Conservation (phyloP, 2,797 vertebrate genomes). For the Darevskia mixta region DNA sequence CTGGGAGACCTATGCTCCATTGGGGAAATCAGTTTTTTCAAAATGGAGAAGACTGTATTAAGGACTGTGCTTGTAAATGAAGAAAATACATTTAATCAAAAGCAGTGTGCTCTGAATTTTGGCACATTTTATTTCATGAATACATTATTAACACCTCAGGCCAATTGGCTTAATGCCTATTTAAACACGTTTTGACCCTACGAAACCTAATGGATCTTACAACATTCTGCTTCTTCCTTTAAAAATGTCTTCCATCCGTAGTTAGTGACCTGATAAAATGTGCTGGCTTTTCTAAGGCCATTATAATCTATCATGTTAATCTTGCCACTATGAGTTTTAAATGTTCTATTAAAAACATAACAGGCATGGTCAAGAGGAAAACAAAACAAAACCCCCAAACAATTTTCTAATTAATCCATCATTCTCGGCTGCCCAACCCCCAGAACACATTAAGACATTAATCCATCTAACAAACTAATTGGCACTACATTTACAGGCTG, state of each 20-base stretch:
- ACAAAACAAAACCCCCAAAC: background rate
- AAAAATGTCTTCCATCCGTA: slow-evolving; percentile 17
- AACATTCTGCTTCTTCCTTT: background rate
- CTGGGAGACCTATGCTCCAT: background rate
- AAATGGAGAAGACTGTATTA: background rate
- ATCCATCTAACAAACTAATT: slow-evolving; percentile 11
- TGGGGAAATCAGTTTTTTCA: background rate
- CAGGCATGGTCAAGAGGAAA: slow-evolving; percentile 16
- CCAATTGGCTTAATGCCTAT: slow-evolving; percentile 31
- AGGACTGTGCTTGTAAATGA: background rate
- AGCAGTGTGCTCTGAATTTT: background rate
- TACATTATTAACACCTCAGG: slow-evolving; percentile 17
- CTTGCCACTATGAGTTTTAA: slow-evolving; percentile 29
- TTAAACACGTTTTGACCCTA: slow-evolving; percentile 34
- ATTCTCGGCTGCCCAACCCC: background rate
- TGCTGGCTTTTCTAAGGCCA: slow-evolving; percentile 4
- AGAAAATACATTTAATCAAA: slow-evolving; percentile 33
- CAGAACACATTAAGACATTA: background rate
- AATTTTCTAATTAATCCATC: slow-evolving; percentile 1
- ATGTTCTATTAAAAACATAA: slow-evolving; percentile 27
- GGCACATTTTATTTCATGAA: slow-evolving; percentile 38
- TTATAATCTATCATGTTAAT: slow-evolving; percentile 32
- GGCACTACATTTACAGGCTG: background rate
- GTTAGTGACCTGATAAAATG: slow-evolving; percentile 48
- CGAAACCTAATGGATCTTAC: slow-evolving; percentile 18